Evolutionary conservation across 1,140 invertebrate species (phyloP).

Genomic region (Drosophila triauraria): DNA sequence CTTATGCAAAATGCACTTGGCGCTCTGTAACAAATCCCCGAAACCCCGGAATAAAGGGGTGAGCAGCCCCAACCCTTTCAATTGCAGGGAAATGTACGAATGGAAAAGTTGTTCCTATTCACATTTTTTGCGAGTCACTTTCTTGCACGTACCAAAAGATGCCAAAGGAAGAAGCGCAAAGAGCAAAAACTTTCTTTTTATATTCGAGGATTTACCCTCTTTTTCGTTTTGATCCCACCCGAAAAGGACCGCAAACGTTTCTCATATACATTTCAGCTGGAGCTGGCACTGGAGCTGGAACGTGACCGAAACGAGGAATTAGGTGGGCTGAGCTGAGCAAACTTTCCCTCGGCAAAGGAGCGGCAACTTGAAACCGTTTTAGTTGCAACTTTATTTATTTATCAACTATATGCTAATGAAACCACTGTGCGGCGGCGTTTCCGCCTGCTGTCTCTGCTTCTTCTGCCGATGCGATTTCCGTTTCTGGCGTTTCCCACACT

Average conservation of each 20-base stretch:
- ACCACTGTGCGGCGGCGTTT: constrained; percentile 56
- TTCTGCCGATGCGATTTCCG: constrained; percentile 15
- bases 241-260: constrained; percentile 51
- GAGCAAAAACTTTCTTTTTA: constrained; percentile 50
- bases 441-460: background rate
- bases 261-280: constrained; percentile 51
- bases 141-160: constrained; percentile 68
- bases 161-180: constrained; percentile 50
- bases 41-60: background rate
- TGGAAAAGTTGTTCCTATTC: constrained; percentile 55
- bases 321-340: constrained; percentile 9
- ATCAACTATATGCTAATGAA: constrained; percentile 81
- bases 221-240: constrained; percentile 24
- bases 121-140: constrained; percentile 39
- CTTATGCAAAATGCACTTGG: constrained; percentile 80
- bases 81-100: constrained; percentile 57
- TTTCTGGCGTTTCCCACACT: constrained; percentile 1
- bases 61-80: constrained; percentile 17
- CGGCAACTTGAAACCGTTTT: constrained; percentile 76
- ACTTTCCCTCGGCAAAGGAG: constrained; percentile 30
- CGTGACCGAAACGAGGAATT: constrained; percentile 48
- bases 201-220: constrained; percentile 35
- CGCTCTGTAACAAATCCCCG: constrained; percentile 57
- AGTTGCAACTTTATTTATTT: constrained; percentile 80
- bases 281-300: constrained; percentile 22